Conservation (phyloP, 2,888 invertebrate genomes). For the Cylindroiulus punctatus region DNA sequence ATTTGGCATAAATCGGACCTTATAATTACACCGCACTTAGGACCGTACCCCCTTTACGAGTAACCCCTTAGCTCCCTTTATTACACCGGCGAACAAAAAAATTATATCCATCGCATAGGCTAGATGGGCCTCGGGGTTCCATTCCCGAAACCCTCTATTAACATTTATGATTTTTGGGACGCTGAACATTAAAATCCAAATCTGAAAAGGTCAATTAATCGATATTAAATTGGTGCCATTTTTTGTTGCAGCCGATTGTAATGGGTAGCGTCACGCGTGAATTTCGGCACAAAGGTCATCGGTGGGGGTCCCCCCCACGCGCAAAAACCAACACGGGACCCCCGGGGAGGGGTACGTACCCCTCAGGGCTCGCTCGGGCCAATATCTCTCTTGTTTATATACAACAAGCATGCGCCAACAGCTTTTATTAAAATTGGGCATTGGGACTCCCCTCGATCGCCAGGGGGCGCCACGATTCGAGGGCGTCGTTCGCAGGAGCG, state of each 20-base stretch:
- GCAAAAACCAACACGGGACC: conserved; percentile 2
- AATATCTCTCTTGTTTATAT: conserved; percentile 3
- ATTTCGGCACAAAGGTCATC: conserved; percentile 19
- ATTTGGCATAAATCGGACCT: conserved; percentile 16
- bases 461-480: neutral
- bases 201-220: conserved; percentile 25
- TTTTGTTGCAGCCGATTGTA: neutral
- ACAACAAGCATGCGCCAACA: neutral
- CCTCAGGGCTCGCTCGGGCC: neutral
- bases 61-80: conserved; percentile 6
- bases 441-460: neutral
- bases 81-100: neutral
- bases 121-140: too few relatives aligned
- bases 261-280: neutral
- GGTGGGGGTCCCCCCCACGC: neutral
- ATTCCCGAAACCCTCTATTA: conserved; percentile 16
- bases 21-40: conserved; percentile 27
- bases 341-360: neutral
- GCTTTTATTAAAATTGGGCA: conserved; percentile 9
- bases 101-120: neutral
- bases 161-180: neutral
- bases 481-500: neutral
- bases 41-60: neutral
- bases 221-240: conserved; percentile 9
- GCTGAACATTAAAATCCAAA: neutral